These are phyloP conservation scores for Euplagia quadripunctaria DNA, from an alignment of 2,888 invertebrate species.

Conservation along the genomic window DNA sequence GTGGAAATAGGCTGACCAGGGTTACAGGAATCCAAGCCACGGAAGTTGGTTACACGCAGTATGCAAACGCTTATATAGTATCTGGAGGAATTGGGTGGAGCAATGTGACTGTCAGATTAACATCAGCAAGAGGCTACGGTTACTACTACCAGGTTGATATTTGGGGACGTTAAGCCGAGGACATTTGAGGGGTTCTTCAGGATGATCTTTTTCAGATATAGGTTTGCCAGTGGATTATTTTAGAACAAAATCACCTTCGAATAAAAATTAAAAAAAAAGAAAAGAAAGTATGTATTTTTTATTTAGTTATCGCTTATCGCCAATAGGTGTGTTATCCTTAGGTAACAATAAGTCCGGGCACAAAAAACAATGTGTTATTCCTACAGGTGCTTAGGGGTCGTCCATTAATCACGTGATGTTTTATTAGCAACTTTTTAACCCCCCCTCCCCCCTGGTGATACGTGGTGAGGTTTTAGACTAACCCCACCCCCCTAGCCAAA, in stretches of 20 bases:
- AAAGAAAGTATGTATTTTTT: too few relatives aligned
- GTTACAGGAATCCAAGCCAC: constrained; percentile 66
- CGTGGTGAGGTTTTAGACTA: too few relatives aligned
- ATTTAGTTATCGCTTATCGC: too few relatives aligned
- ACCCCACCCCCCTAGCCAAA: too few relatives aligned
- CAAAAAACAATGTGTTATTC: too few relatives aligned
- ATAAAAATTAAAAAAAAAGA: too few relatives aligned
- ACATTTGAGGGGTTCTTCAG: neutral
- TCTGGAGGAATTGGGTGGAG: constrained; percentile 62
- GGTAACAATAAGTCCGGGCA: neutral
- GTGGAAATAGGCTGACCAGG: constrained; percentile 63
- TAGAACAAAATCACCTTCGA: too few relatives aligned
- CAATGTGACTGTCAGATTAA: constrained; percentile 68
- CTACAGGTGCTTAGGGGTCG: too few relatives aligned
- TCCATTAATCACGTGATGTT: too few relatives aligned
- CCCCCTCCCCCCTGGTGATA: too few relatives aligned
- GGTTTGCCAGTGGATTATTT: neutral
- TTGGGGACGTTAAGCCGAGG: constrained; percentile 64
- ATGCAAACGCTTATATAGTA: constrained; percentile 60
- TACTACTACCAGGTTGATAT: constrained; percentile 72
- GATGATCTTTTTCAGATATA: neutral
- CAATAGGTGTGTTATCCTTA: too few relatives aligned
- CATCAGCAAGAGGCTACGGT: constrained; percentile 68
- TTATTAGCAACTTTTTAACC: too few relatives aligned
- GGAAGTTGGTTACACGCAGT: constrained; percentile 71